phyloP scores from a whole-genome alignment of 35 echinoderm and acorn worm species.

The Amphiura filiformis region DNA sequence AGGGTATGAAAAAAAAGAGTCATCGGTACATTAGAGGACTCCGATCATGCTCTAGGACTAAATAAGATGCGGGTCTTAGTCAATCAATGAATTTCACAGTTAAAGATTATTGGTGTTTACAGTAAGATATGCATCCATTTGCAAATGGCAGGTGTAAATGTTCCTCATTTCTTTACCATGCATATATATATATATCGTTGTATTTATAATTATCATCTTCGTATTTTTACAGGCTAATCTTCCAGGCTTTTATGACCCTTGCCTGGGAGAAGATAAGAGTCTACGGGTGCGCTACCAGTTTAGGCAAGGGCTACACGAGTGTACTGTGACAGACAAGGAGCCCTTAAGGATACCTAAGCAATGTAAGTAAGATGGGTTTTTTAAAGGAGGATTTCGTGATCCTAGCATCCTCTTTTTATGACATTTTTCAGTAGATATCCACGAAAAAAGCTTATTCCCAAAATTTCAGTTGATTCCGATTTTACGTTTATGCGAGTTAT shows the following conservation, averaged over 20 bases:
- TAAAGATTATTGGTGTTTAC: not conserved
- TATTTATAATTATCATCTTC: not conserved
- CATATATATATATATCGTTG: not conserved
- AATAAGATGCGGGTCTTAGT: not conserved
- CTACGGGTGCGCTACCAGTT: constrained; percentile 68
- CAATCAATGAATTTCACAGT: not conserved
- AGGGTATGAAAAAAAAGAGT: no score
- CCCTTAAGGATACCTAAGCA: constrained; percentile 90
- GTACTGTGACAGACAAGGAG: constrained; percentile 71
- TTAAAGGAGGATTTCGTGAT: no score
- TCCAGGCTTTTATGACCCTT: constrained; percentile 91
- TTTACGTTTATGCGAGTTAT: no score
- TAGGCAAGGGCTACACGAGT: constrained; percentile 71
- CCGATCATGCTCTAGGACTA: not conserved
- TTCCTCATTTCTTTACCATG: not conserved
- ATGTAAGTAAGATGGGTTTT: no score
- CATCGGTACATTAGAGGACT: no score
- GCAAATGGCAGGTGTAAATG: not conserved
- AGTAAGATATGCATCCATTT: not conserved
- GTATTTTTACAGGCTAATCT: constrained; percentile 50
- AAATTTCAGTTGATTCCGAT: no score
- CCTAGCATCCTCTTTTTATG: no score
- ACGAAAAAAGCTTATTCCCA: no score
- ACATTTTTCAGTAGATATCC: no score
- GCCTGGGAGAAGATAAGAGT: constrained; percentile 72